Evolutionary conservation across 37 sponge, comb jelly and placozoan genomes (phyloP), one percentile per base, ranked within the genome.

Genomic region (Chondrilla cf. caribensis): DNA sequence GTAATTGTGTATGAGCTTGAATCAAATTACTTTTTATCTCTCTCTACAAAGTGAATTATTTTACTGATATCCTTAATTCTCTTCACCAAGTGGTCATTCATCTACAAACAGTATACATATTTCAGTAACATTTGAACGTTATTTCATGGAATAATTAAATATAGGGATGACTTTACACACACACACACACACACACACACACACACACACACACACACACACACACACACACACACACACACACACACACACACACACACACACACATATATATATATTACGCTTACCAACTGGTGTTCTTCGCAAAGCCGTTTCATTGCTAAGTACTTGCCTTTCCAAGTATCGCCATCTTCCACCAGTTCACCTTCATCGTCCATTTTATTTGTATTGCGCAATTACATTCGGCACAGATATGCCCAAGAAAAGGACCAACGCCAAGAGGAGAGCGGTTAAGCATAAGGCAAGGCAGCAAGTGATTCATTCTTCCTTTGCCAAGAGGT

Each of bases 371-470:
- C 51, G 51, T 6, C 51, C 51, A 47, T 47, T 47, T 47, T 47
- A 11, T 47, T 11, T 47, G 11, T 9, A 38, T 81, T 66, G 44
- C 47, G 70, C 22, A 38, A 26, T 31, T 8, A 3, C 11, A 22
- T 29, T 64, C 15, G 42, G 37, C 3, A 82, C 31, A n/a, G n/a
- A n/a, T 14, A 99, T 99, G 99, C 99, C 99, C 5, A 99, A 99
- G 84, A 95, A 94, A 85, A 96, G 96, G 86, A 90, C 95, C 26
- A 96, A 93, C 29, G 95, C 99, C 0, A 85, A 89, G 33, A 99
- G 96, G 85, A 99, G 93, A 55, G 97, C 97, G 18, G 93, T 94
- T 38, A 99, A 94, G 84, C 95, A 92, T 77, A 93, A 88, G 81
- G 67, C 77, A 54, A 64, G 97, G 2, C 95, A 96, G 86, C 89